Evolutionary conservation across 2,113 vertebrate genomes (phyloP).

Genomic region (Sarotherodon lohbergeri): DNA sequence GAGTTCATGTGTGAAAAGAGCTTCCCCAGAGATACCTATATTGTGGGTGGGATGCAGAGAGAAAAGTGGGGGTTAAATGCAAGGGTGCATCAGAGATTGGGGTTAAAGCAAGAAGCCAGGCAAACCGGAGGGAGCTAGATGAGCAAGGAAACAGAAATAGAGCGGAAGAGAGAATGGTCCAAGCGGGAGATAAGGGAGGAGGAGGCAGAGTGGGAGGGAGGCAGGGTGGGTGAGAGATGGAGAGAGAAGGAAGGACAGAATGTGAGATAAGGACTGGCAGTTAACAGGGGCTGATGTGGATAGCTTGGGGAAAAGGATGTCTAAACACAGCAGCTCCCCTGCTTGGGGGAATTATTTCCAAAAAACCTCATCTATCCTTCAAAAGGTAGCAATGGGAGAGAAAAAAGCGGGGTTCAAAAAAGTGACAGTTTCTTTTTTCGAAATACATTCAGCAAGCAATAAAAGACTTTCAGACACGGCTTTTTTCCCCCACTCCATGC

Average conservation of each 20-base stretch:
- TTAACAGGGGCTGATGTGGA: constrained; percentile 37
- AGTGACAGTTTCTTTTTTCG: neutral
- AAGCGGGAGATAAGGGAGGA: constrained; percentile 14
- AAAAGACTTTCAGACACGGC: neutral
- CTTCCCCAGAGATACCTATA: neutral
- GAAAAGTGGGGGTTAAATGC: neutral
- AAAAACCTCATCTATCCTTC: neutral
- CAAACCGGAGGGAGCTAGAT: neutral
- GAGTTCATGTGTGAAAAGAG: neutral
- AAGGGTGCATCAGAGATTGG: neutral
- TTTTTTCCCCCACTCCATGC: neutral
- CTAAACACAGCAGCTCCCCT: constrained; percentile 1
- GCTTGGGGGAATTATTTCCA: neutral
- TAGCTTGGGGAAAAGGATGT: neutral
- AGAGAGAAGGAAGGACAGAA: neutral
- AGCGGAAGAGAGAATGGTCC: constrained; percentile 7
- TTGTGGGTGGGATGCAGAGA: neutral
- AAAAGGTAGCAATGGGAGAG: neutral
- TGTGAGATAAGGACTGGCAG: constrained; percentile 22
- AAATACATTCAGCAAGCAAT: neutral
- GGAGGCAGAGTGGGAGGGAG: neutral
- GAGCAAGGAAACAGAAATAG: neutral
- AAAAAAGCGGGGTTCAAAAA: neutral
- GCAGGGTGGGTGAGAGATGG: neutral
- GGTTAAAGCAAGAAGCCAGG: neutral